Evolutionary conservation across 1,140 invertebrate genomes (phyloP).

Genomic region (Orchestia grillus): DNA sequence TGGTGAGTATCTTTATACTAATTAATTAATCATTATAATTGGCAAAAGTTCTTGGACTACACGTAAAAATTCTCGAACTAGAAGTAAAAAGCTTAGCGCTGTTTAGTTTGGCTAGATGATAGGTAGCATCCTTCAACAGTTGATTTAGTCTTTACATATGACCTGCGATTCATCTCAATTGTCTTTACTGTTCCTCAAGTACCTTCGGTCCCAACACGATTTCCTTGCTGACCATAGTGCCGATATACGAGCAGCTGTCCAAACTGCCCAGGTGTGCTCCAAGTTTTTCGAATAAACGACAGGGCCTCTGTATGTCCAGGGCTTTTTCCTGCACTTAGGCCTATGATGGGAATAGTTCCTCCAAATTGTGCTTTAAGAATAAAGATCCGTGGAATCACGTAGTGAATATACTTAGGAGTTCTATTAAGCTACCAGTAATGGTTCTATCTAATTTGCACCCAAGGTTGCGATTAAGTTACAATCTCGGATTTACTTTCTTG

Average conservation of each 20-base stretch:
- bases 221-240: not conserved
- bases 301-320: not conserved
- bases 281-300: not conserved
- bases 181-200: not conserved
- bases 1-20: constrained; percentile 73
- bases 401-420: too few species aligned
- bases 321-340: not conserved
- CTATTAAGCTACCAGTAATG: too few species aligned
- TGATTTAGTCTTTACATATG: not conserved
- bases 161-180: not conserved
- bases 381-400: too few species aligned
- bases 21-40: not conserved
- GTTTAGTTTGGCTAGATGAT: not conserved
- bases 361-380: not conserved
- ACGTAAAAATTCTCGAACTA: not conserved
- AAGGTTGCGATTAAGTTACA: too few species aligned
- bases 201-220: not conserved
- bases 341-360: not conserved
- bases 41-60: not conserved
- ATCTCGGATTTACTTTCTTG: too few species aligned
- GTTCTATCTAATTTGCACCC: too few species aligned
- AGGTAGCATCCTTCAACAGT: not conserved
- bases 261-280: not conserved
- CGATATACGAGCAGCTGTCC: not conserved
- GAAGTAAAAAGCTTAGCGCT: not conserved